Evolutionary conservation across 2,797 vertebrate species (phyloP).

Genomic region (Malurus splendens): DNA sequence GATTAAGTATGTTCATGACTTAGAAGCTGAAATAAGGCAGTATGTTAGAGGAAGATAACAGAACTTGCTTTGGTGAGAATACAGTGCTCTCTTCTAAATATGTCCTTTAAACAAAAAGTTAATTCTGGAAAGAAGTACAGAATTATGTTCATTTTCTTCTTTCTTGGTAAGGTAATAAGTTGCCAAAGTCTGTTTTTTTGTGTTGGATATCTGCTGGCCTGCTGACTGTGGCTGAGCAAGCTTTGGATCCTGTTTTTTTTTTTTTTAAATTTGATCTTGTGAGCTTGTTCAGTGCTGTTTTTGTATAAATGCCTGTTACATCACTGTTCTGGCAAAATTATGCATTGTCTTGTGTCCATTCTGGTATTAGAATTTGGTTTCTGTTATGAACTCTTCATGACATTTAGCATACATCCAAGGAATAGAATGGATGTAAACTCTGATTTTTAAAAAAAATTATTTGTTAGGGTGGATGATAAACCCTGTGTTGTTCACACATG

Average conservation of each 20-base stretch:
- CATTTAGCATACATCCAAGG: not conserved
- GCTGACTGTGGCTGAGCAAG: not conserved
- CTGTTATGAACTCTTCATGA: not conserved
- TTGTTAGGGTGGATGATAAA: not conserved
- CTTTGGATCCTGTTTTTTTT: not conserved
- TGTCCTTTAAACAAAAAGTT: slow-evolving; percentile 33
- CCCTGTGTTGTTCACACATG: not conserved
- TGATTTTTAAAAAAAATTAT: too few species aligned
- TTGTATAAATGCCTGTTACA: not conserved
- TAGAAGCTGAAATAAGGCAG: not conserved
- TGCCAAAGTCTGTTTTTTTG: not conserved
- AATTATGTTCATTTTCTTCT: slow-evolving; percentile 22
- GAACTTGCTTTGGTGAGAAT: not conserved
- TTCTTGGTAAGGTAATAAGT: slow-evolving; percentile 17
- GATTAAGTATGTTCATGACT: slow-evolving; percentile 18
- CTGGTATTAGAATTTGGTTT: not conserved
- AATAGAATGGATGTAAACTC: not conserved
- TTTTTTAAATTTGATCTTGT: not conserved
- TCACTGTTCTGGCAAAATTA: not conserved
- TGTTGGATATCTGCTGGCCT: not conserved
- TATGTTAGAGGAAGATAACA: slow-evolving; percentile 1
- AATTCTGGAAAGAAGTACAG: not conserved
- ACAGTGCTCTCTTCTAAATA: not conserved
- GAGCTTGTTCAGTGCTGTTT: not conserved
- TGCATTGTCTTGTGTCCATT: not conserved